phyloP scores from a whole-genome alignment of 2,113 vertebrate genomes.

The Sapayoa aenigma region DNA sequence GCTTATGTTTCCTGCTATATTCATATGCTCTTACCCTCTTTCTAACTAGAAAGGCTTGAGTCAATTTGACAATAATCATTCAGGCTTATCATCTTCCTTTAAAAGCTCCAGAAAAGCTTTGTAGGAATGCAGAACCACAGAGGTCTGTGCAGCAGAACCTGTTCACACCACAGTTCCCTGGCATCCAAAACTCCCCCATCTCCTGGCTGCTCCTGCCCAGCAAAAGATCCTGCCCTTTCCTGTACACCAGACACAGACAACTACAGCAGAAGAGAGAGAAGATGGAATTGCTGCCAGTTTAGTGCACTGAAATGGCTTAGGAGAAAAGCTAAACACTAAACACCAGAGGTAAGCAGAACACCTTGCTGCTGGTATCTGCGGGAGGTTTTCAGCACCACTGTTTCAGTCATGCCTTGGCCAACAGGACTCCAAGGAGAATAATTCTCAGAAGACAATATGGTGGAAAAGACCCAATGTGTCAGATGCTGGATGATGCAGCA shows the following conservation, averaged over 20 bases:
- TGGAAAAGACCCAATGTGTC: not conserved
- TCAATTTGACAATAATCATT: not conserved
- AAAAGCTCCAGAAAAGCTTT: not conserved
- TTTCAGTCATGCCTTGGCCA: not conserved
- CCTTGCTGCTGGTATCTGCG: not conserved
- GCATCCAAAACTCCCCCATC: not conserved
- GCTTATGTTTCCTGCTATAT: not conserved
- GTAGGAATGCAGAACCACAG: not conserved
- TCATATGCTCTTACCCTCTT: not conserved
- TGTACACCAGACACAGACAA: not conserved
- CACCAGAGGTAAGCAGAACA: not conserved
- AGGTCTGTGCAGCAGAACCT: not conserved
- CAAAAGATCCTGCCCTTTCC: not conserved
- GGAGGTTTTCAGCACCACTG: not conserved
- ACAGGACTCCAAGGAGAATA: not conserved
- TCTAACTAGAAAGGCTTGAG: not conserved
- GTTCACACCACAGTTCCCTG: fast-evolving
- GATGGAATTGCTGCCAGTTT: not conserved
- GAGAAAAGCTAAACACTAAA: not conserved
- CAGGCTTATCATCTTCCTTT: not conserved
- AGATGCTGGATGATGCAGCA: not conserved
- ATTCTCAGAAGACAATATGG: not conserved
- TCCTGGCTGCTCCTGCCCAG: not conserved
- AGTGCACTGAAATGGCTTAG: not conserved
- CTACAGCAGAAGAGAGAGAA: not conserved